Percentiles rank a stretch among this genome's conserved stretches.
Conservation (phyloP, 2,113 vertebrate genomes). For the Chaetodon trifascialis region DNA sequence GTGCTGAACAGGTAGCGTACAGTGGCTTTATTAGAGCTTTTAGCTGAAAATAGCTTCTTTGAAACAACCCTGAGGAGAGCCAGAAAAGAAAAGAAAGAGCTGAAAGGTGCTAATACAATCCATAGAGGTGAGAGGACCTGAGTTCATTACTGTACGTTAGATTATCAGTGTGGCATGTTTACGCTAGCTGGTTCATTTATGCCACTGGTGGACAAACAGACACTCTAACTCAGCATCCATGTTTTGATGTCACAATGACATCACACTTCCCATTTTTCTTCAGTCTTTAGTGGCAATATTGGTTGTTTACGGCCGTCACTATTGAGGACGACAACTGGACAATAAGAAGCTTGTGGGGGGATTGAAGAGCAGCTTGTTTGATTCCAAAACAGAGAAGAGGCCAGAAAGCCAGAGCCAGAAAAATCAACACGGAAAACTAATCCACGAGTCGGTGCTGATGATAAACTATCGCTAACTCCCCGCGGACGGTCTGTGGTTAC, state of each 20-base stretch:
- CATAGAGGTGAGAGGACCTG: too few species aligned
- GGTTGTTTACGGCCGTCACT: background rate
- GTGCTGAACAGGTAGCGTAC: too few species aligned
- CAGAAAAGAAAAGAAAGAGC: too few species aligned
- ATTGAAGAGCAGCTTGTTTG: conserved; percentile 9
- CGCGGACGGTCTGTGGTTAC: background rate
- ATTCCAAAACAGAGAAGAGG: conserved; percentile 9
- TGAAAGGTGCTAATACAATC: too few species aligned
- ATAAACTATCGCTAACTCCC: conserved; percentile 15
- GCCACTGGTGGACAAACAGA: too few species aligned
- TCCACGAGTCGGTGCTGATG: conserved; percentile 21
- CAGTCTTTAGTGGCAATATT: background rate
- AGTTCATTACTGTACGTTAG: too few species aligned
- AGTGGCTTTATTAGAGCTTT: too few species aligned
- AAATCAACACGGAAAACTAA: conserved; percentile 24
- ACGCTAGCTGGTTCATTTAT: too few species aligned
- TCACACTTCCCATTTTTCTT: background rate
- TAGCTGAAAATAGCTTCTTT: too few species aligned
- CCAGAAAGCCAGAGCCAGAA: conserved; percentile 34
- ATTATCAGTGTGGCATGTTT: too few species aligned
- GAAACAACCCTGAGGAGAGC: too few species aligned
- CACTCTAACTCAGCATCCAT: too few species aligned
- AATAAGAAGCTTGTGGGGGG: conserved; percentile 3
- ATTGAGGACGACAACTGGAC: conserved; percentile 3
- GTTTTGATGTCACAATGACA: background rate